phyloP scores from a whole-genome alignment of 2,888 invertebrate genomes.

The Drosophila mettleri region DNA sequence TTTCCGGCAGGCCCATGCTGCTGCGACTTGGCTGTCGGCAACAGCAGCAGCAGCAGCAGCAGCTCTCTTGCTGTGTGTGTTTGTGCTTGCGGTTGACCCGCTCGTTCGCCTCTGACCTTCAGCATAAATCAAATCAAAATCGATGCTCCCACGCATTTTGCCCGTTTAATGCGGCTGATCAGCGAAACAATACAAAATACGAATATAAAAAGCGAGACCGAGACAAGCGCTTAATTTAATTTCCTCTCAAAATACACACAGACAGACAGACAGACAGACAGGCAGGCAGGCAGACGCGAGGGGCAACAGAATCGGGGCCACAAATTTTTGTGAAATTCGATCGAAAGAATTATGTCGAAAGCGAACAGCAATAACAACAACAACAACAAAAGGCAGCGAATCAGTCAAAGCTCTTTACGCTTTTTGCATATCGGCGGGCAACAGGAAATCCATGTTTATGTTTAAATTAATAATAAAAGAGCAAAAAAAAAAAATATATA shows the following conservation, averaged over 20 bases:
- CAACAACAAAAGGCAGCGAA: slow-evolving; percentile 47
- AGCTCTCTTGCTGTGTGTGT: slow-evolving; percentile 4
- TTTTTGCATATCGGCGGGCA: slow-evolving; percentile 74
- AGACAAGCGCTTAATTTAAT: slow-evolving; percentile 72
- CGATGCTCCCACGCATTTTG: slow-evolving; percentile 64
- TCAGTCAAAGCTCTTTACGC: slow-evolving; percentile 60
- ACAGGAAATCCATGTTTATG: slow-evolving; percentile 79
- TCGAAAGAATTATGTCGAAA: slow-evolving; percentile 71
- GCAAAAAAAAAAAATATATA: slow-evolving; percentile 24
- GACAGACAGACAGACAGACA: slow-evolving; percentile 19
- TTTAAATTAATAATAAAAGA: slow-evolving; percentile 74
- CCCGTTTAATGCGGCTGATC: slow-evolving; percentile 52
- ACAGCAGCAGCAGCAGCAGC: slow-evolving; percentile 25
- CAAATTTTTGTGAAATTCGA: slow-evolving; percentile 74
- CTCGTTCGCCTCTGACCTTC: slow-evolving; percentile 61
- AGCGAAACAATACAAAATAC: slow-evolving; percentile 46
- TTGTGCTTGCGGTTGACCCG: neutral
- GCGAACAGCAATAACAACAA: slow-evolving; percentile 37
- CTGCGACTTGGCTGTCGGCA: slow-evolving; percentile 28
- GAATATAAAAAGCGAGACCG: slow-evolving; percentile 52
- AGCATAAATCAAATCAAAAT: slow-evolving; percentile 65
- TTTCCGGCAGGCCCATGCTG: slow-evolving; percentile 42
- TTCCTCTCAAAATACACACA: slow-evolving; percentile 49
- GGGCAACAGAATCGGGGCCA: slow-evolving; percentile 43
- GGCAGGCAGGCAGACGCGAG: slow-evolving; percentile 11